Evolutionary conservation across 2,797 vertebrate genomes (phyloP), one percentile per base, ranked within the genome.

Genomic region (Lepus oiostolus): DNA sequence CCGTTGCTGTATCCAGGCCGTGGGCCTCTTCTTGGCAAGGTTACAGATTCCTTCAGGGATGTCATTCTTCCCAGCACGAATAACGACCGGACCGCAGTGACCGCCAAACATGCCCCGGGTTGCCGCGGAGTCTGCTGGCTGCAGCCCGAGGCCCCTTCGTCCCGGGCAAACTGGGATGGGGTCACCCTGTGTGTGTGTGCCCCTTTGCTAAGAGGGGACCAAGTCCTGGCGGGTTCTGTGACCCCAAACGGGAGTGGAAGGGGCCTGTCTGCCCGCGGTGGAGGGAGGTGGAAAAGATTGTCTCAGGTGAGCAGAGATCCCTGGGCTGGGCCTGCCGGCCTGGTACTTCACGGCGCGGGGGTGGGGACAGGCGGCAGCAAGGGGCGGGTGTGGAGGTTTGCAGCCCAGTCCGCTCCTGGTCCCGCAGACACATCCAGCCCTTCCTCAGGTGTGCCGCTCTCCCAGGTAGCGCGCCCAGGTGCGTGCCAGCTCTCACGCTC

Each of bases 161-260:
- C 38, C 42, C 0, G 0, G 26, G 50, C 54, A 80, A 72, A 80
- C 1, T 1, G 0, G 0, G 67, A 70, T 17, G 1, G 60, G 1
- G 67, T 54, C 65, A 74, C 81, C 62, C 28, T 26, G 22, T 5
- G 38, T 47, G 42, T 24, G 8, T 38, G 60, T 10, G 9, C 32
- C 50, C 35, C 3, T 82, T 75, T n/a, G 47, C 54, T 19, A 30
- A 62, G 38, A 30, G 19, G 35, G 52, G 77, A 94, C 22, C 62
- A 76, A 91, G 47, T 85, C 30, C 32, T 32, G 30, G 60, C 26
- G 22, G 68, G 60, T 4, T 0, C 17, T 21, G 42, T 7, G 68
- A 32, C n/a, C 26, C 0, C 1, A 50, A 77, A 79, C 2, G 47
- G 38, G 70, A 47, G 8, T 32, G 8, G 1, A 16, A 47, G 28